Conservation (phyloP, 92 coral and sea anemone species). For the Nematostella vectensis region DNA sequence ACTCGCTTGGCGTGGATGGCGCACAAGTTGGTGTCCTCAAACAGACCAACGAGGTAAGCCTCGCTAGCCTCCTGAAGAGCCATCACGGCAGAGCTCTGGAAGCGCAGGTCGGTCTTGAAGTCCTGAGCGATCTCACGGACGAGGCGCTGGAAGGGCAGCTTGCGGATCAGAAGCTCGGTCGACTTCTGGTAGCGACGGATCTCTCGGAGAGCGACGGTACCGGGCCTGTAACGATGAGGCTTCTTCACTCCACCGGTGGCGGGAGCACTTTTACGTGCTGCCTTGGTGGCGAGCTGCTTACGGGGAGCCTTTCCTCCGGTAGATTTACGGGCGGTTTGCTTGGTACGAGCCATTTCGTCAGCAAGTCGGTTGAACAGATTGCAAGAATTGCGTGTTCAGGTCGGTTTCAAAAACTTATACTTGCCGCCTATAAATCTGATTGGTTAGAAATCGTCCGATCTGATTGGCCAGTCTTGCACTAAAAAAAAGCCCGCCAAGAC, state of each 20-base stretch:
- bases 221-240: conserved; percentile 99
- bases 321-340: conserved; percentile 98
- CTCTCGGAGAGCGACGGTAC: conserved; percentile 99
- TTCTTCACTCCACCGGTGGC: conserved; percentile 99
- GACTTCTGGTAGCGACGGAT: conserved; percentile 99
- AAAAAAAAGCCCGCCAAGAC: too few relatives aligned
- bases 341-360: conserved; percentile 95
- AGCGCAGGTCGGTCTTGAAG: conserved; percentile 96
- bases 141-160: conserved; percentile 99
- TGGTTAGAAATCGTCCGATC: too few relatives aligned
- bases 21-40: conserved; percentile 99
- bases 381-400: too few relatives aligned
- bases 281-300: conserved; percentile 94
- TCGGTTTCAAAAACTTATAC: too few relatives aligned
- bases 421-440: too few relatives aligned
- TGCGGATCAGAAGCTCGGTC: conserved; percentile 97
- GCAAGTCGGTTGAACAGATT: too few relatives aligned
- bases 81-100: conserved; percentile 99
- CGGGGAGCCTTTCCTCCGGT: conserved; percentile 99
- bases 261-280: conserved; percentile 99
- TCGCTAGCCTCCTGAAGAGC: conserved; percentile 99
- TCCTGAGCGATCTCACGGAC: conserved; percentile 99
- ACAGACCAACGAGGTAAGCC: conserved; percentile 98
- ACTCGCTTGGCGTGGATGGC: conserved; percentile 99
- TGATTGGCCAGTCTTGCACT: too few relatives aligned